phyloP scores from a whole-genome alignment of 1,140 invertebrate species.

The Solenopsis invicta region DNA sequence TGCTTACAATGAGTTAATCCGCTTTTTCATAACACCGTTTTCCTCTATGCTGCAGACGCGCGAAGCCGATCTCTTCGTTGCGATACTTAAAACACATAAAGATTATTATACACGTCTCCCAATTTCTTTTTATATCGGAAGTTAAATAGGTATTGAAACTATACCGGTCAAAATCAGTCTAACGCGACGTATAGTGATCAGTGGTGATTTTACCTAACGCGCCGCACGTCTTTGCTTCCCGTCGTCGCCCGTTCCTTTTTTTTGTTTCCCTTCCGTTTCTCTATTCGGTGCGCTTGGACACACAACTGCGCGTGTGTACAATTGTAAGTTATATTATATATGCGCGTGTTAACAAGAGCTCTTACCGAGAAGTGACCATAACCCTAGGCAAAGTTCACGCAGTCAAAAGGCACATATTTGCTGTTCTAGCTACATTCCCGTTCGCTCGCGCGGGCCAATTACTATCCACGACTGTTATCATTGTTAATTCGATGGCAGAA shows the following conservation, averaged over 20 bases:
- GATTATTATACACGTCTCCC: background rate
- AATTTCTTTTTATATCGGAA: background rate
- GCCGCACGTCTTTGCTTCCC: slow-evolving; percentile 60
- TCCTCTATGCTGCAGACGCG: background rate
- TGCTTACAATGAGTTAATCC: slow-evolving; percentile 31
- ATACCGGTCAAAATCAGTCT: background rate
- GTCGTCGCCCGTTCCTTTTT: slow-evolving; percentile 69
- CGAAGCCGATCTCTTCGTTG: background rate
- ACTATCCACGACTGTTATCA: slow-evolving; percentile 30
- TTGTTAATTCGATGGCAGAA: slow-evolving; percentile 54
- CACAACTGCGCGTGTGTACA: slow-evolving; percentile 22
- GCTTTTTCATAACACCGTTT: slow-evolving; percentile 33
- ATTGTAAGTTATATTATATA: slow-evolving; percentile 1
- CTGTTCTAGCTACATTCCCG: slow-evolving; percentile 49
- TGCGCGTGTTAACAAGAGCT: slow-evolving; percentile 45
- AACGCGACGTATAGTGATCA: slow-evolving; percentile 32
- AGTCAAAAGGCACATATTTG: slow-evolving; percentile 53
- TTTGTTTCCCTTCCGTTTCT: slow-evolving; percentile 69
- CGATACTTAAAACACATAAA: background rate
- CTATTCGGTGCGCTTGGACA: slow-evolving; percentile 32
- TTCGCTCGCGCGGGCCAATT: slow-evolving; percentile 48
- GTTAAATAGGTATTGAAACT: background rate
- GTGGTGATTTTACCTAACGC: slow-evolving; percentile 48
- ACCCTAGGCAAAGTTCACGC: slow-evolving; percentile 53
- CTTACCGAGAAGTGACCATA: slow-evolving; percentile 18